phyloP scores from a whole-genome alignment of 2,113 vertebrate genomes.

The Passer domesticus region DNA sequence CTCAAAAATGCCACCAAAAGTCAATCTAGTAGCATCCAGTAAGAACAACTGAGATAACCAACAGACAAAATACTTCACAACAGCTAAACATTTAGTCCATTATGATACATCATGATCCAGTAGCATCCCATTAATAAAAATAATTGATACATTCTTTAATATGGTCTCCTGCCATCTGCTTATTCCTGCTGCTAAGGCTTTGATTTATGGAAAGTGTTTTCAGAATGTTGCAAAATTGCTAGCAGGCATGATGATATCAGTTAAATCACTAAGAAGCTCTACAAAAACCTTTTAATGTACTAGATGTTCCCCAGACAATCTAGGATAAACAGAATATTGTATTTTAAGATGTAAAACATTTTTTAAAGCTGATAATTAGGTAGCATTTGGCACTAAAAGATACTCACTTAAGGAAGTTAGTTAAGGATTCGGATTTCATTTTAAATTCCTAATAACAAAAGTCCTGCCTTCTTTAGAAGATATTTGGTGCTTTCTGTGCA shows the following conservation, averaged over 20 bases:
- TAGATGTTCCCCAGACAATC: constrained; percentile 70
- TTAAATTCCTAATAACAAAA: constrained; percentile 22
- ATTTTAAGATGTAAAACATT: constrained; percentile 72
- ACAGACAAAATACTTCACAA: constrained; percentile 48
- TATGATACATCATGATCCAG: constrained; percentile 55
- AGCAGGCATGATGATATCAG: constrained; percentile 70
- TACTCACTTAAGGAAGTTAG: constrained; percentile 68
- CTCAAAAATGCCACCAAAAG: not conserved
- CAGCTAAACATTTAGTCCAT: constrained; percentile 57
- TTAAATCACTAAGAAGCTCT: constrained; percentile 67
- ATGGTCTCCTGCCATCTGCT: constrained; percentile 71
- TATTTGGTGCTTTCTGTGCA: not conserved
- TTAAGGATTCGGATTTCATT: constrained; percentile 49
- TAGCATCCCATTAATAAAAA: constrained; percentile 68
- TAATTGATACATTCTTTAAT: constrained; percentile 72
- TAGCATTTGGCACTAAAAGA: constrained; percentile 32
- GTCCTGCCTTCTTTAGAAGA: not conserved
- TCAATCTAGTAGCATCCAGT: not conserved
- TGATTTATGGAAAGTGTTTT: constrained; percentile 78
- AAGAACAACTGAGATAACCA: constrained; percentile 36
- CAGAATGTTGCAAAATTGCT: constrained; percentile 75
- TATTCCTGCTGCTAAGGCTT: constrained; percentile 71
- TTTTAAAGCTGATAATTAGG: constrained; percentile 63
- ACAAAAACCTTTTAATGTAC: constrained; percentile 72
- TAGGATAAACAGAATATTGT: constrained; percentile 72